Evolutionary conservation across 2,888 invertebrate species (phyloP).

Genomic region (Eilema depressum): DNA sequence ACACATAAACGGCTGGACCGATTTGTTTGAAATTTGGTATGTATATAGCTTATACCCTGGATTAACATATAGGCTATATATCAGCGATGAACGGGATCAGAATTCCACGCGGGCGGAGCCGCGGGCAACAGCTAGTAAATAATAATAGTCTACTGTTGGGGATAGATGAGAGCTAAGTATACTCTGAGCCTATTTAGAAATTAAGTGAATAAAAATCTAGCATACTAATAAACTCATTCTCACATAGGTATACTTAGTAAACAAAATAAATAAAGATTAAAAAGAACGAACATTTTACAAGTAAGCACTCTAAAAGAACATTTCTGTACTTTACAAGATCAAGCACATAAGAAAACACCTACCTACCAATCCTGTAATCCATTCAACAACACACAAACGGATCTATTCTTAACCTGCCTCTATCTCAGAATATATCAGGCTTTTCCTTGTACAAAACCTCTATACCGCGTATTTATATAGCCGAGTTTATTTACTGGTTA

Average conservation of each 20-base stretch:
- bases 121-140: no score
- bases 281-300: not conserved
- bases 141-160: no score
- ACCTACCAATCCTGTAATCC: not conserved
- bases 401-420: not conserved
- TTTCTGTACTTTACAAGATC: not conserved
- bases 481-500: conserved; percentile 38
- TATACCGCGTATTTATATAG: conserved; percentile 18
- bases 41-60: no score
- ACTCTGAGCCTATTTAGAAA: no score
- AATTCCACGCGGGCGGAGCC: no score
- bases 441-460: conserved; percentile 7
- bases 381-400: not conserved
- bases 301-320: not conserved
- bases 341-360: not conserved
- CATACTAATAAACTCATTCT: not conserved
- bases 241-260: no score
- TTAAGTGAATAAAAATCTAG: not conserved
- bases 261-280: not conserved
- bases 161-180: no score
- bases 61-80: no score
- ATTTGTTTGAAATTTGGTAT: no score
- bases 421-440: not conserved
- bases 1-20: no score
- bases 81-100: no score